Percentiles rank a stretch among this genome's conserved stretches.
These are phyloP conservation scores for Percopsis omiscomaycus DNA, from an alignment of 2,797 vertebrate species.

Conservation along the genomic window DNA sequence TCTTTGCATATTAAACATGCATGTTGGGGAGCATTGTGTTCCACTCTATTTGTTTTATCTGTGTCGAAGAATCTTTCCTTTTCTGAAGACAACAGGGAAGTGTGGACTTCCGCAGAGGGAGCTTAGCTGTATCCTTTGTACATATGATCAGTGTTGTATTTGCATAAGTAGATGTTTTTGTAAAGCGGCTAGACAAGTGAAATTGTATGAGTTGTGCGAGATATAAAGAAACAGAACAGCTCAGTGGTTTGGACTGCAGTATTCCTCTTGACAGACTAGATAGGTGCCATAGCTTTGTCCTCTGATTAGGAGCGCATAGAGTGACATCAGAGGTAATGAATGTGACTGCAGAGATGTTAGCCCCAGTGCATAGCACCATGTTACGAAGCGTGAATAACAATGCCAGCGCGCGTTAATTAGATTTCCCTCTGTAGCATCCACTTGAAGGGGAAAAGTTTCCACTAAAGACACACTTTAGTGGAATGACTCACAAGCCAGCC, in stretches of 20 bases:
- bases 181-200: conserved; percentile 1
- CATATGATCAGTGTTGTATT: not conserved
- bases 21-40: conserved; percentile 12
- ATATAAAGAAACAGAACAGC: not conserved
- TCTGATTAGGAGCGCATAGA: conserved; percentile 23
- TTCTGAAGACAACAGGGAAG: not conserved
- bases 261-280: not conserved
- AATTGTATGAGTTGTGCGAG: conserved; percentile 7
- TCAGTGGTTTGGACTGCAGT: not conserved
- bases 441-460: conserved; percentile 30
- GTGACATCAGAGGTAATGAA: conserved; percentile 26
- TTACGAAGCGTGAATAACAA: conserved; percentile 30
- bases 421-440: conserved; percentile 9
- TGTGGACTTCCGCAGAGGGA: too few species aligned
- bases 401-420: conserved; percentile 38
- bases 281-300: not conserved
- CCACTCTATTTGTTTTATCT: too few species aligned
- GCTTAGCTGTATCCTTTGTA: not conserved
- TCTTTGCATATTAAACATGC: conserved; percentile 18
- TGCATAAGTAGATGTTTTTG: too few species aligned
- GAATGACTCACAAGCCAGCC: conserved; percentile 42
- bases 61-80: not conserved
- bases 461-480: conserved; percentile 13
- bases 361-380: conserved; percentile 3
- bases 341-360: conserved; percentile 21